These are phyloP conservation scores for Muscina levida DNA, from an alignment of 2,888 invertebrate genomes.

Conservation along the genomic window DNA sequence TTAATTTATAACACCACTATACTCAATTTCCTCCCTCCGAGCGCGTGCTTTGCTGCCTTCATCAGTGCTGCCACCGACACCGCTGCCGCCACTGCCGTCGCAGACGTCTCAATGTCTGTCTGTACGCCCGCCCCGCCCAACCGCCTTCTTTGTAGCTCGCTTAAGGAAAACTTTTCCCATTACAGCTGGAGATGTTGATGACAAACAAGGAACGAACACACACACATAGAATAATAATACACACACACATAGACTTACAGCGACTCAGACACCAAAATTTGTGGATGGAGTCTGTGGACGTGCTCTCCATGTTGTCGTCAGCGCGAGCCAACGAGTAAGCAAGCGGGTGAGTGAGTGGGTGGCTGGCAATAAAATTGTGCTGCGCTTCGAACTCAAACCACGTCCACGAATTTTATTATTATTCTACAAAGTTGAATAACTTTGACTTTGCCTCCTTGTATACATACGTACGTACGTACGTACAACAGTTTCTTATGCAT, in stretches of 20 bases:
- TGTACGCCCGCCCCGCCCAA: constrained; percentile 38
- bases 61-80: constrained; percentile 30
- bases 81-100: constrained; percentile 59
- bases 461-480: too few relatives aligned
- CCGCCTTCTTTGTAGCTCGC: constrained; percentile 25
- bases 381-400: constrained; percentile 2
- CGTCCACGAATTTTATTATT: too few relatives aligned
- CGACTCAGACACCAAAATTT: constrained; percentile 1
- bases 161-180: constrained; percentile 62
- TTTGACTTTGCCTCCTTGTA: constrained; percentile 14
- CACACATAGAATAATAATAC: background rate
- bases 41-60: constrained; percentile 23
- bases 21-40: constrained; percentile 36
- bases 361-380: constrained; percentile 67
- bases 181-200: constrained; percentile 62
- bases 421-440: constrained; percentile 21
- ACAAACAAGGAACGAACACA: constrained; percentile 54
- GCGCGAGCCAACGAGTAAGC: constrained; percentile 27
- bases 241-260: constrained; percentile 19
- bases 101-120: constrained; percentile 28
- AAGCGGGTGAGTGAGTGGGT: constrained; percentile 55
- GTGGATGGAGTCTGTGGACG: constrained; percentile 29
- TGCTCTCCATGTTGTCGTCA: background rate
- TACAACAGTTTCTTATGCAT: constrained; percentile 45
- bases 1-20: constrained; percentile 76